Conservation (phyloP, 2,888 invertebrate species). For the Galeruca laticollis region DNA sequence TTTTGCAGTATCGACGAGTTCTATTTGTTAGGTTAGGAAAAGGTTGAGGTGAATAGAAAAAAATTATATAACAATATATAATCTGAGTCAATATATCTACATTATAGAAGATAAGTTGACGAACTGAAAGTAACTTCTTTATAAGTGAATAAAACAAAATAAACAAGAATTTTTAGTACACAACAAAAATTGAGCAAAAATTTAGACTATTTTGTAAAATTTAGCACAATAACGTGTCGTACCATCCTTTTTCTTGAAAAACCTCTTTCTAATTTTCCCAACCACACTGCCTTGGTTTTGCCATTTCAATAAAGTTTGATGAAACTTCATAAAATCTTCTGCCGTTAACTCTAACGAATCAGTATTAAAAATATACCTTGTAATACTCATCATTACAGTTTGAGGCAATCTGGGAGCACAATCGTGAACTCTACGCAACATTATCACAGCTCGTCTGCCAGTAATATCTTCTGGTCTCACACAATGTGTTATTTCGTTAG, state of each 20-base stretch:
- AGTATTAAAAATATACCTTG: neutral
- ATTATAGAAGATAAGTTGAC: neutral
- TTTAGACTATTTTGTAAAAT: conserved; percentile 20
- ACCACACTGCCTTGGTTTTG: neutral
- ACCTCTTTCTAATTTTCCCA: conserved; percentile 28
- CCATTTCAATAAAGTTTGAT: conserved; percentile 17
- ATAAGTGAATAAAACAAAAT: neutral
- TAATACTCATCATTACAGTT: neutral
- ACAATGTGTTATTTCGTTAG: conserved; percentile 70
- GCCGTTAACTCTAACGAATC: conserved; percentile 8
- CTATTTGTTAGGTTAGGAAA: neutral
- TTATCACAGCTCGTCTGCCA: conserved; percentile 68
- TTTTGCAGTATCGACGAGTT: too few species aligned
- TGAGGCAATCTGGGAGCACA: conserved; percentile 55
- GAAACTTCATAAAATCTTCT: conserved; percentile 23
- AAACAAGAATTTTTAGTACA: too few species aligned
- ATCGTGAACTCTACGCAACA: conserved; percentile 63
- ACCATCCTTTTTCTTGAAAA: conserved; percentile 10
- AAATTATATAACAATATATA: neutral
- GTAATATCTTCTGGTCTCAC: conserved; percentile 69
- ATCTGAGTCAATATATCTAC: neutral
- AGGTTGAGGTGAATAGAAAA: too few species aligned
- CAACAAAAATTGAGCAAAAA: neutral
- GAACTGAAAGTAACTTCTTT: neutral
- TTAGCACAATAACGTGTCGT: conserved; percentile 12